Evolutionary conservation across 1,140 invertebrate species (phyloP).

Genomic region (Berghia stephanieae): DNA sequence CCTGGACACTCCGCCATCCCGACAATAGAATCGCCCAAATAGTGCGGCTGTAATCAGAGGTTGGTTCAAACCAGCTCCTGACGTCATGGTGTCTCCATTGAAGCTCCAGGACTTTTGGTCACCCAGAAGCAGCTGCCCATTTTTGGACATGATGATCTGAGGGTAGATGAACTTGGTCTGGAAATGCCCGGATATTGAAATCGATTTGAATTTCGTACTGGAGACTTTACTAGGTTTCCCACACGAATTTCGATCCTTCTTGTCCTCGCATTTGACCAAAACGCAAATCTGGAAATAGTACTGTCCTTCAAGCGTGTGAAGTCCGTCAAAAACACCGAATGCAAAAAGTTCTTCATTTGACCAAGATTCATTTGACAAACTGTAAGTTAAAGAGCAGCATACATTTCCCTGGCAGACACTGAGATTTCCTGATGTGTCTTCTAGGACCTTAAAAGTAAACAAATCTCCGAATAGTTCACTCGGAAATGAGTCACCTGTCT

Average conservation of each 20-base stretch:
- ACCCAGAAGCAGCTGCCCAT: no score
- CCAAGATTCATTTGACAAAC: background rate
- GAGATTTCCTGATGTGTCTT: no score
- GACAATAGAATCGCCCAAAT: no score
- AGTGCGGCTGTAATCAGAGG: no score
- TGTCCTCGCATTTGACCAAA: background rate
- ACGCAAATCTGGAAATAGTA: slow-evolving; percentile 22
- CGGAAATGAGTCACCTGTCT: background rate
- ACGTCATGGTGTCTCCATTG: no score
- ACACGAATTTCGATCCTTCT: background rate
- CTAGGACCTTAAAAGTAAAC: background rate
- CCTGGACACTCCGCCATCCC: no score
- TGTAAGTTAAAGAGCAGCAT: slow-evolving; percentile 14
- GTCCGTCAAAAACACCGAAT: slow-evolving; percentile 18
- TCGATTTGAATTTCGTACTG: background rate
- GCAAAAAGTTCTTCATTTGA: background rate
- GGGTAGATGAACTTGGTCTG: background rate
- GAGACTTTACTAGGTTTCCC: background rate
- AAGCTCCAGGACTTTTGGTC: no score
- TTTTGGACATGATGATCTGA: no score
- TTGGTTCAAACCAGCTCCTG: no score
- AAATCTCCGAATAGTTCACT: background rate
- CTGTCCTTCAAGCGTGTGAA: background rate
- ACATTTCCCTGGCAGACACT: slow-evolving; percentile 10
- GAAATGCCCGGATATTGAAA: background rate